Evolutionary conservation across 2,113 vertebrate species (phyloP).

Genomic region (Gobius niger): DNA sequence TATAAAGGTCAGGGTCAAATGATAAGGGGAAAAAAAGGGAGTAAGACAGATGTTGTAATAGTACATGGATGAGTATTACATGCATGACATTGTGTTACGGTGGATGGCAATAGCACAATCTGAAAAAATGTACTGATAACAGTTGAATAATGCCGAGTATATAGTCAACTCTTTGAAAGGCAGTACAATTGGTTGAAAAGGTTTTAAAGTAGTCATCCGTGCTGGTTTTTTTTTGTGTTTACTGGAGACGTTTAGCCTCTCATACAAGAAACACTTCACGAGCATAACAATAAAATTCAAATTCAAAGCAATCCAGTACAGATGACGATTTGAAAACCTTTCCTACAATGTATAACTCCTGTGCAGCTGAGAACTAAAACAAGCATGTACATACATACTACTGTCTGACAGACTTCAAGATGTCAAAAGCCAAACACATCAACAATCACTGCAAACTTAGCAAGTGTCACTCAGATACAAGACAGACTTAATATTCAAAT

Average conservation of each 20-base stretch:
- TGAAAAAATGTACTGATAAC: neutral
- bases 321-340: no score
- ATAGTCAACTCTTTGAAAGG: neutral
- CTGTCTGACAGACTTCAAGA: neutral
- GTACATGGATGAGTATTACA: neutral
- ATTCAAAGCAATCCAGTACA: no score
- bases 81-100: neutral
- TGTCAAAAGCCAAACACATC: neutral
- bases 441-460: neutral
- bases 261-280: no score
- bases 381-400: no score
- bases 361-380: no score
- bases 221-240: no score
- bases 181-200: neutral
- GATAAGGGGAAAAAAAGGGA: conserved; percentile 26
- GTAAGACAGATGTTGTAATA: neutral
- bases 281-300: no score
- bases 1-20: conserved; percentile 56
- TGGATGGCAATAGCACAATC: neutral
- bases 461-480: neutral
- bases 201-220: no score
- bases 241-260: no score
- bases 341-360: no score
- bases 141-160: neutral
- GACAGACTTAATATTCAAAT: neutral